phyloP scores from a whole-genome alignment of 2,113 vertebrate species.

The Silurus glanis region DNA sequence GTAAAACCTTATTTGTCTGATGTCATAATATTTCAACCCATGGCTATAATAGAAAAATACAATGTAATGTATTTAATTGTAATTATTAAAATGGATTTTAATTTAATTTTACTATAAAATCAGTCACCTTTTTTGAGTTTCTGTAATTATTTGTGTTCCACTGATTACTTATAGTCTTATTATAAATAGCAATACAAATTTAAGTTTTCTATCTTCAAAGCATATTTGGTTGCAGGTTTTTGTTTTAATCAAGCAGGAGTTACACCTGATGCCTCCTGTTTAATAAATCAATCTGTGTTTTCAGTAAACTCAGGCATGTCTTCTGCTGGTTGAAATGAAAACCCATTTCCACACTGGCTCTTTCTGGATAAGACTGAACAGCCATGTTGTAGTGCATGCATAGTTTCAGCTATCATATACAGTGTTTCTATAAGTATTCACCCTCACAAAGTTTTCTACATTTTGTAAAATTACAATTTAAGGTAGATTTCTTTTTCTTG shows the following conservation, averaged over 20 bases:
- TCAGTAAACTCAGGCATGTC: neutral
- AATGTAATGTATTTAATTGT: neutral
- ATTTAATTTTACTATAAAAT: neutral
- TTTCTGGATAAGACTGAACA: neutral
- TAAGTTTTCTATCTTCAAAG: neutral
- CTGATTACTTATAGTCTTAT: neutral
- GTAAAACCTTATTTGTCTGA: neutral
- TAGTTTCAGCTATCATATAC: neutral
- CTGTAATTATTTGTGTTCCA: neutral
- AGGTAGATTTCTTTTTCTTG: neutral
- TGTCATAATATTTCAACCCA: neutral
- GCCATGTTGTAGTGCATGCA: neutral
- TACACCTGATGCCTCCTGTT: neutral
- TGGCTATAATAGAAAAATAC: neutral
- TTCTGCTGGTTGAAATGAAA: neutral
- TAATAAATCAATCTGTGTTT: neutral
- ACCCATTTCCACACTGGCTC: no score
- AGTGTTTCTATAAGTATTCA: neutral
- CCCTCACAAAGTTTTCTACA: neutral
- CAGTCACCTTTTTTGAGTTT: neutral
- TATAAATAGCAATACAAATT: neutral
- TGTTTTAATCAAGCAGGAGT: neutral
- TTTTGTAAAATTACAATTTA: neutral
- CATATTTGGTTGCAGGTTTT: neutral
- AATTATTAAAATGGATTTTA: no score